Base-by-base conservation (phyloP, 2,797 vertebrate genomes). In the Darevskia nairensis region DNA sequence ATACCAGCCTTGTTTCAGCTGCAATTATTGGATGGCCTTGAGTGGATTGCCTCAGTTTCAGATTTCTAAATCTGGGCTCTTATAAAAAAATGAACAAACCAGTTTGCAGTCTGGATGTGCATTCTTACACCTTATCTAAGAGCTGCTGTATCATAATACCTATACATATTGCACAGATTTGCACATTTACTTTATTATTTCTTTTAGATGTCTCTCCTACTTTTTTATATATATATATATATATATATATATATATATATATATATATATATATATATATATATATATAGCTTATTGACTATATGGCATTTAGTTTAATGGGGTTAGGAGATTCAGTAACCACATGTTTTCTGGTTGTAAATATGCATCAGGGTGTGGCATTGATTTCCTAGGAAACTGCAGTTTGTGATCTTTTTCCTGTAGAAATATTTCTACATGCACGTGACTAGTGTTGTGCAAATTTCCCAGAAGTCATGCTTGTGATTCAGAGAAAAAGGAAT, bases 401-500 rank as follows among this genome's bases (percentile, higher is more conserved):
- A 44, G 79, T 29, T 55, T 77, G 35, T 44, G 25, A 61, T 72
- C 39, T 50, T 13, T 82, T 86, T 79, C 39, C 82, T 87, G 61
- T 44, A 68, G 69, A 69, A 75, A 75, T 25, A 80, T 39, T 25
- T 50, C 32, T 75, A 7, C 6, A 21, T 84, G 81, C 10, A 29
- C n/a, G 29, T 44, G 32, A 64, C 39, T 15, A 23, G 29, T 71
- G 39, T 80, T 87, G 77, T 66, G 71, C 71, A 81, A 84, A 35
- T 46, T 76, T 76, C 81, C 35, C 25, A 44, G 72, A 84, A 84
- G 44, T n/a, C 25, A 84, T 83, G 15, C 68, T 10, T 71, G 27
- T 77, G 64, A 61, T 85, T 88, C 78, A 82, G 78, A 87, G 82
- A 81, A 89, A 44, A 84, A 11, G 85, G 84, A 84, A 89, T 80